These are phyloP conservation scores for Pantherophis guttatus DNA, from an alignment of 2,113 vertebrate species.

Conservation along the genomic window DNA sequence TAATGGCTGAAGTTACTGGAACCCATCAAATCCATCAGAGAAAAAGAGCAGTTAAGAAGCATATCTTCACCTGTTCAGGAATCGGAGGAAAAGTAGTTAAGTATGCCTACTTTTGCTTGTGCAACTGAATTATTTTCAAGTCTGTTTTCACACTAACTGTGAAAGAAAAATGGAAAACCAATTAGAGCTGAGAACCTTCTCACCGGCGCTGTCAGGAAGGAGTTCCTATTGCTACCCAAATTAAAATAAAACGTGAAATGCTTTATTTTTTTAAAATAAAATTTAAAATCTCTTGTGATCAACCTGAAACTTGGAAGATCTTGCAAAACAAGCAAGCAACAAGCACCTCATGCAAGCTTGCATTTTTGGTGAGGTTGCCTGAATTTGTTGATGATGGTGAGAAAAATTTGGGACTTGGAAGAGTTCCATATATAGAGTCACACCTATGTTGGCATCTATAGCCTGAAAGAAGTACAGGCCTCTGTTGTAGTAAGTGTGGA, in stretches of 20 bases:
- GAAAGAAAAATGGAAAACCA: not conserved
- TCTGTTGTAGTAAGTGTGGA: not conserved
- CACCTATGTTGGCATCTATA: not conserved
- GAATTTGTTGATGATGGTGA: not conserved
- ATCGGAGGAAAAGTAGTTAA: not conserved
- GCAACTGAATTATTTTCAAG: not conserved
- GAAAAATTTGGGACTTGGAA: not conserved
- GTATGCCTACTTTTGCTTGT: not conserved
- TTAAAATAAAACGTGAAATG: not conserved
- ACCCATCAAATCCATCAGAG: constrained; percentile 61
- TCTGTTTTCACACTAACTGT: not conserved
- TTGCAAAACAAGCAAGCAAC: not conserved
- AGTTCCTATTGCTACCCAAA: not conserved
- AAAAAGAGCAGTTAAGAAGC: not conserved
- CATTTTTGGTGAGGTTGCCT: not conserved
- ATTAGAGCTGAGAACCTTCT: not conserved
- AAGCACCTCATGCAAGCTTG: not conserved
- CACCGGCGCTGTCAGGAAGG: not conserved
- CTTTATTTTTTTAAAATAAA: not conserved
- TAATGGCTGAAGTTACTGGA: constrained; percentile 39
- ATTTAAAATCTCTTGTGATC: not conserved
- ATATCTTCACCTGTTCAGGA: not conserved
- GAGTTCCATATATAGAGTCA: not conserved
- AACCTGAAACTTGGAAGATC: not conserved
- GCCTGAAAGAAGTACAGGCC: not conserved